phyloP scores from a whole-genome alignment of 2,888 invertebrate species.

The Tenthredo notha region DNA sequence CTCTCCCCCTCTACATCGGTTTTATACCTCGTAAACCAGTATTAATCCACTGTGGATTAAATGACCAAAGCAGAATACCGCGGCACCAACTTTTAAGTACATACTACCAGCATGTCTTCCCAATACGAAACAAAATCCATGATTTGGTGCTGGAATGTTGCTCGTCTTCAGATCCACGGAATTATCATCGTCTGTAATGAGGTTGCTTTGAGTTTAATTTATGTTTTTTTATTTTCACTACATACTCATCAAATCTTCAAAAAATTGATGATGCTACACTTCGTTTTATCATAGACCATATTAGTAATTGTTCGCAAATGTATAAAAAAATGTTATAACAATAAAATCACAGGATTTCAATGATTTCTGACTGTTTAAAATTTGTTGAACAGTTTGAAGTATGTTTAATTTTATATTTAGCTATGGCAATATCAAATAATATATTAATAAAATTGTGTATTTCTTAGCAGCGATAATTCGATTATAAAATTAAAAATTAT shows the following conservation, averaged over 20 bases:
- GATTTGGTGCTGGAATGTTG: constrained; percentile 63
- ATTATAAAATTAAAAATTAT: neutral
- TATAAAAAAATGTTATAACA: neutral
- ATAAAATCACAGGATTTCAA: neutral
- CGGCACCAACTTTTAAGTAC: constrained; percentile 87
- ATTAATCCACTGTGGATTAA: constrained; percentile 87
- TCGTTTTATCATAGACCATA: neutral
- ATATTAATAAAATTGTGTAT: neutral
- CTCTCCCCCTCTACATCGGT: neutral
- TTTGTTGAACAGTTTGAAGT: neutral
- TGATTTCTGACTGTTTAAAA: neutral
- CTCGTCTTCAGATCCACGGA: constrained; percentile 43
- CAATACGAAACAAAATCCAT: constrained; percentile 84
- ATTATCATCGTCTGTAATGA: constrained; percentile 43
- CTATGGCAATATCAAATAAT: neutral
- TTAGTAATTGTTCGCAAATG: neutral
- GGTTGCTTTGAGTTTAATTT: neutral
- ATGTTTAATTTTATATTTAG: neutral
- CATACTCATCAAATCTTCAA: neutral
- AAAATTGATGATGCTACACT: neutral
- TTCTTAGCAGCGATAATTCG: neutral
- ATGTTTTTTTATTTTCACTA: neutral
- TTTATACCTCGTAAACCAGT: constrained; percentile 79
- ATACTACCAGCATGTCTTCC: constrained; percentile 87
- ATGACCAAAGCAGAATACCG: constrained; percentile 90